Conservation (phyloP, 2,888 invertebrate species). For the Cataglyphis altisquamis region DNA sequence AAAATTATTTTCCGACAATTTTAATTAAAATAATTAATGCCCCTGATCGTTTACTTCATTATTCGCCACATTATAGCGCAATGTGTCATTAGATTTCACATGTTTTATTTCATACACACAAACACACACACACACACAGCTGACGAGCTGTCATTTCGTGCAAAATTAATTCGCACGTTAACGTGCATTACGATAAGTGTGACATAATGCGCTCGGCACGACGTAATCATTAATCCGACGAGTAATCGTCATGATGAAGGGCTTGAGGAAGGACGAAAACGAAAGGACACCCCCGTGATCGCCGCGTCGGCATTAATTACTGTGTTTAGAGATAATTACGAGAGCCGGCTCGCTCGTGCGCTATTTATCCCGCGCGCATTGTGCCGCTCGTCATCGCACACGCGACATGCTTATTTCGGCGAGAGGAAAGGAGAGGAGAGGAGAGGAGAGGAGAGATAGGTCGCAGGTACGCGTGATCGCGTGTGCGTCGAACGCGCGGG, state of each 20-base stretch:
- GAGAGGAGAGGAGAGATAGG: not conserved
- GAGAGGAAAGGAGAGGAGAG: not conserved
- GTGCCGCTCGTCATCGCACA: conserved; percentile 54
- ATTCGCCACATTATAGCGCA: not conserved
- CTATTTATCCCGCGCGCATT: conserved; percentile 66
- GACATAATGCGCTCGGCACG: conserved; percentile 38
- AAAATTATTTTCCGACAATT: not conserved
- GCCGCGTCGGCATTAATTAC: conserved; percentile 77
- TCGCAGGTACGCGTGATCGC: conserved; percentile 53
- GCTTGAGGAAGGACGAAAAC: conserved; percentile 75
- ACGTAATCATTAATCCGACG: conserved; percentile 74
- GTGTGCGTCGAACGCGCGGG: conserved; percentile 27
- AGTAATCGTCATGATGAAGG: conserved; percentile 77
- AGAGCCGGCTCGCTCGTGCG: conserved; percentile 53
- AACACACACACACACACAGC: not conserved
- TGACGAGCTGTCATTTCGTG: conserved; percentile 58
- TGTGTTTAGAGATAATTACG: conserved; percentile 80
- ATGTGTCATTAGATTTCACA: not conserved
- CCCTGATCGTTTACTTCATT: not conserved
- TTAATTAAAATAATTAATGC: not conserved
- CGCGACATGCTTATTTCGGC: conserved; percentile 46
- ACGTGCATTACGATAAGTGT: conserved; percentile 29
- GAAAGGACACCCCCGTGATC: conserved; percentile 75
- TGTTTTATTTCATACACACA: not conserved
- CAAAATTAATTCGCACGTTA: conserved; percentile 67